Conservation (phyloP, 2,797 vertebrate genomes). For the Gila robusta region DNA sequence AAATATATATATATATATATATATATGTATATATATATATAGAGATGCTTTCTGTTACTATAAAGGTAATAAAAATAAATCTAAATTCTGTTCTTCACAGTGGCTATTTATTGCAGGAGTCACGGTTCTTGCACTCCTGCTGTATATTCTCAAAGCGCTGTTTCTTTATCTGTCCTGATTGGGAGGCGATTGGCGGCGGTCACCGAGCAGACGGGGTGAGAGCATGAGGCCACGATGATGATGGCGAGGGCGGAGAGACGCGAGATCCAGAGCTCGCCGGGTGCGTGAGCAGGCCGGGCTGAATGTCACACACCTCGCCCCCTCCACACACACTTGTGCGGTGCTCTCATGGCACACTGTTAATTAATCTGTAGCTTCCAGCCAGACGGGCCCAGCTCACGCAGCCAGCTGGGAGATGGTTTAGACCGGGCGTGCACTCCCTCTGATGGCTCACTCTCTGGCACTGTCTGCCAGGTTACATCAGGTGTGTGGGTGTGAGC, state of each 20-base stretch:
- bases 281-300: conserved; percentile 50
- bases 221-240: conserved; percentile 55
- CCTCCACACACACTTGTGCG: conserved; percentile 54
- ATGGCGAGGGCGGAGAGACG: conserved; percentile 47
- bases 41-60: neutral
- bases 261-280: conserved; percentile 44
- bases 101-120: neutral
- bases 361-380: conserved; percentile 63
- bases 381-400: conserved; percentile 50
- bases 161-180: conserved; percentile 37
- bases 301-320: conserved; percentile 62
- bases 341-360: conserved; percentile 56
- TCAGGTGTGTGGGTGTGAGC: conserved; percentile 53
- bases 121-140: neutral
- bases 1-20: neutral
- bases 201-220: conserved; percentile 60
- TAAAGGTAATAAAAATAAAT: neutral
- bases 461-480: conserved; percentile 46
- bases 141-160: conserved; percentile 11
- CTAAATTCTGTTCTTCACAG: neutral
- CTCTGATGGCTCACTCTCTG: conserved; percentile 45
- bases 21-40: neutral
- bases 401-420: conserved; percentile 53
- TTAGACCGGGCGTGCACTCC: conserved; percentile 40
- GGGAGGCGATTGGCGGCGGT: conserved; percentile 55